Conservation (phyloP, 2,113 vertebrate genomes). For the Lagopus leucura region DNA sequence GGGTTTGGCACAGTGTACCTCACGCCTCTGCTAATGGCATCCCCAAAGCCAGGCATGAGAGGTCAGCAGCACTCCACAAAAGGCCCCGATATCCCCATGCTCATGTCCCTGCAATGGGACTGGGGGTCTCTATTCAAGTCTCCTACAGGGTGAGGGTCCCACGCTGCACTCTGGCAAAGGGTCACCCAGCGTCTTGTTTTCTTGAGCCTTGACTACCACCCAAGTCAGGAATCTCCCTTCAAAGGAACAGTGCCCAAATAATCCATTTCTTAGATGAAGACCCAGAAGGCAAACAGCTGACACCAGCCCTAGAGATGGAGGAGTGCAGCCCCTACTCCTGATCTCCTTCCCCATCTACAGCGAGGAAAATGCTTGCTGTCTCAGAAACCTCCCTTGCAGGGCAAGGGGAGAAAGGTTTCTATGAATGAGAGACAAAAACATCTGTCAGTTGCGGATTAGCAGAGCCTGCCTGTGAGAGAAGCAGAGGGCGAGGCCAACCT, state of each 20-base stretch:
- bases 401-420: constrained; percentile 1
- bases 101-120: neutral
- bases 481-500: constrained; percentile 10
- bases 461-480: neutral
- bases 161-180: fast-evolving
- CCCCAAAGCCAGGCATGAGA: neutral
- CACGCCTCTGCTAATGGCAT: neutral
- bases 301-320: neutral
- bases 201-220: neutral
- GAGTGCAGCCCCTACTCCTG: neutral
- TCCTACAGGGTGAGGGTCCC: neutral
- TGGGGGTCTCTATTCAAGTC: fast-evolving
- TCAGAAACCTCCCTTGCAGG: neutral
- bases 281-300: neutral
- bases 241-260: neutral
- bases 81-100: fast-evolving
- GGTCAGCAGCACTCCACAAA: neutral
- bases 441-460: constrained; percentile 45
- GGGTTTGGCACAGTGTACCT: neutral
- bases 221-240: neutral
- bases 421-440: constrained; percentile 4
- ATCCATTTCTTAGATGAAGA: neutral
- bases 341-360: neutral
- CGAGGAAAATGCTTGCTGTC: fast-evolving
- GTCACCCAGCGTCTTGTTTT: neutral